A percentile compares a stretch with the other conserved stretches of the same genome.
phyloP scores from a whole-genome alignment of 2,797 vertebrate species.

The Linurgus olivaceus region DNA sequence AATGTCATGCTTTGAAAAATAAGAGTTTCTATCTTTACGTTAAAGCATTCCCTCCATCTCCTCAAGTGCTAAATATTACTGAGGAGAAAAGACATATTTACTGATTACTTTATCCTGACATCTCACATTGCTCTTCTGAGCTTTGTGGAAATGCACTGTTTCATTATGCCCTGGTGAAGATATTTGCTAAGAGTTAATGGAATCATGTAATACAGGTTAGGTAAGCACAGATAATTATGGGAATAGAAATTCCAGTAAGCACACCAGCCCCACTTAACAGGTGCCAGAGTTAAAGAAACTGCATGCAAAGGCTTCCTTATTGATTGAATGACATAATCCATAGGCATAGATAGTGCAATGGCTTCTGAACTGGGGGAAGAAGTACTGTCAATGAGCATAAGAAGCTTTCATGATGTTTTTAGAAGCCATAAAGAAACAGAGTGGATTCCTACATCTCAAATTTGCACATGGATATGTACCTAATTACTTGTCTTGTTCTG shows the following conservation, averaged over 20 bases:
- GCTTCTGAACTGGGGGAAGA: not conserved
- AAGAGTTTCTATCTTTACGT: not conserved
- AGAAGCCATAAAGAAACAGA: not conserved
- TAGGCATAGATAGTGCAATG: not conserved
- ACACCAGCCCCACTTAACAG: not conserved
- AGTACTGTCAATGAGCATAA: not conserved
- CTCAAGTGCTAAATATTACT: not conserved
- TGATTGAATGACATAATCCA: not conserved
- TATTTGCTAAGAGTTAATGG: not conserved
- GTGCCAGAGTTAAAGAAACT: not conserved
- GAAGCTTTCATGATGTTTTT: not conserved
- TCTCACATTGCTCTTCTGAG: not conserved
- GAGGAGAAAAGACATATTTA: not conserved
- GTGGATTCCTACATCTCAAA: constrained; percentile 31
- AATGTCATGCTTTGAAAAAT: not conserved
- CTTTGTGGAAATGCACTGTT: not conserved
- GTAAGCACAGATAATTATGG: not conserved
- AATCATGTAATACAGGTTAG: not conserved
- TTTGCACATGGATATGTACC: not conserved
- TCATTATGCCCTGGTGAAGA: not conserved
- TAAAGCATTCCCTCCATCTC: not conserved
- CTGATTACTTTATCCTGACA: not conserved
- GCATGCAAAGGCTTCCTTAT: not conserved
- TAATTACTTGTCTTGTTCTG: constrained; percentile 28
- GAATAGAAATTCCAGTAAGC: not conserved